Evolutionary conservation across 1,140 invertebrate species (phyloP), one percentile per base, ranked within the genome.

Genomic region (Drosophila simulans): DNA sequence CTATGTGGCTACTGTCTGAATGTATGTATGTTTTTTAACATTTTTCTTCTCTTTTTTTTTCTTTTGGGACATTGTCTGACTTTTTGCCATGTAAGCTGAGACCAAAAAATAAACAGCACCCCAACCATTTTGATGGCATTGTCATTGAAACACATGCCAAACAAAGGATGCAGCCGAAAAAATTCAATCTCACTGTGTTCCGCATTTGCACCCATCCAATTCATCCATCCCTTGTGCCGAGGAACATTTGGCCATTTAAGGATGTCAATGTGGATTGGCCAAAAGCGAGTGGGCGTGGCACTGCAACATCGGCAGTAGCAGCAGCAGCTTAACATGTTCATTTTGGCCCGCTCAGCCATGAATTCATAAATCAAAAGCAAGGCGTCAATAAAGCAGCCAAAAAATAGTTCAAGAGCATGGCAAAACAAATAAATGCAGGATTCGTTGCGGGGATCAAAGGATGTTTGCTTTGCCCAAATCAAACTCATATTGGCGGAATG

Each of bases 261-360:
- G 73, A 31, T 70, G 37, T 75, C 63, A 53, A 58, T 51, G 43
- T 20, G 60, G 42, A 8, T 46, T 17, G 58, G 31, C 48, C 27
- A 5, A 51, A 51, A 34, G 7, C 25, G 13, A 11, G 48, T 51
- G 48, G 48, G 48, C 48, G 48, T 51, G 48, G 48, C 48, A 51
- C 25, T 48, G 45, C 45, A 48, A 12, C 45, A 22, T 5, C 40
- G 7, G n/a, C 12, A 17, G 13, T 12, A 22, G 39, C 40, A 15
- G n/a, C 13, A 17, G 13, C 82, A 78, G 82, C 83, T 82, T 86
- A 86, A 86, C 83, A 88, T 79, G 54, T 86, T 88, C 69, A 86
- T 88, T 86, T 78, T 42, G 59, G 59, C 35, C 68, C 52, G 62
- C 34, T 17, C 8, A 7, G 57, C 42, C 42, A 59, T 40, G 54